Evolutionary conservation across 2,113 vertebrate genomes (phyloP).

Genomic region (Sceloporus undulatus): DNA sequence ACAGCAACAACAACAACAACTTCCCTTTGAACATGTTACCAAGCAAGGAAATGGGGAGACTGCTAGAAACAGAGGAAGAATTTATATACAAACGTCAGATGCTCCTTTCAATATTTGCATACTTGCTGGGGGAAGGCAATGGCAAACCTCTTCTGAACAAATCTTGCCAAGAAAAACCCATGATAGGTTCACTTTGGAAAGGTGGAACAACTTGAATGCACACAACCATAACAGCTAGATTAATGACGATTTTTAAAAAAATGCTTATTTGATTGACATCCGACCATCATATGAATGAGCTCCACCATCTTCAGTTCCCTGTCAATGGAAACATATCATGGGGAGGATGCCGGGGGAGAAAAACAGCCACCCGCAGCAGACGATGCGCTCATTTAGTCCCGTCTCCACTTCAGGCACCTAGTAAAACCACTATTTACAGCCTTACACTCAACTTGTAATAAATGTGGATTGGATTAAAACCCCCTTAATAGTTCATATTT

Average conservation of each 20-base stretch:
- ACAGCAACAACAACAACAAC: not conserved
- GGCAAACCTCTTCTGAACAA: too few species aligned
- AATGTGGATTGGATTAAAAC: conserved; percentile 71
- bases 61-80: not conserved
- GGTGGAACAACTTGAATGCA: too few species aligned
- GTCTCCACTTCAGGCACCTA: conserved; percentile 41
- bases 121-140: too few species aligned
- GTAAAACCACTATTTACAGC: conserved; percentile 70
- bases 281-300: conserved; percentile 36
- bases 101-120: too few species aligned
- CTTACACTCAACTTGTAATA: conserved; percentile 70
- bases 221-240: too few species aligned
- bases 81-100: too few species aligned
- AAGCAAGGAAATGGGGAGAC: not conserved
- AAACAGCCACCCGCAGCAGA: not conserved
- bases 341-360: not conserved
- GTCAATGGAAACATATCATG: conserved; percentile 6
- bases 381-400: conserved; percentile 14
- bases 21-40: not conserved
- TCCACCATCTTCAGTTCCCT: not conserved
- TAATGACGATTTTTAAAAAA: too few species aligned
- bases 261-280: not conserved
- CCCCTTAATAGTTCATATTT: conserved; percentile 75
- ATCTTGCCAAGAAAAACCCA: too few species aligned
- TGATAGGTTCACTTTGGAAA: too few species aligned